Percentiles rank a stretch among this genome's conserved stretches.
phyloP scores from a whole-genome alignment of 2,113 vertebrate genomes.

The Platichthys flesus region DNA sequence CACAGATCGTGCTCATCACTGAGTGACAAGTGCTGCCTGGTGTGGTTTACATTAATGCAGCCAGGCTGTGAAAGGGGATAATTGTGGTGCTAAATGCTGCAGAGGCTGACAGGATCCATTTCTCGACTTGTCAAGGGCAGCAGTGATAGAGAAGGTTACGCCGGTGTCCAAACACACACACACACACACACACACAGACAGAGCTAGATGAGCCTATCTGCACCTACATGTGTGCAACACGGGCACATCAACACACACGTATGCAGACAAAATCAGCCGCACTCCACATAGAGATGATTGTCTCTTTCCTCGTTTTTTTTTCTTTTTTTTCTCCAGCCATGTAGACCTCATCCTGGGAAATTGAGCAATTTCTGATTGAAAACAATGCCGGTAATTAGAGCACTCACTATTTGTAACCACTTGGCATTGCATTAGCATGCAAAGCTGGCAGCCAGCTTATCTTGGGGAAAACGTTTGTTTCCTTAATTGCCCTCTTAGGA shows the following conservation, averaged over 20 bases:
- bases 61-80: constrained; percentile 79
- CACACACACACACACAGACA: neutral
- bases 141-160: constrained; percentile 63
- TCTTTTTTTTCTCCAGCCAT: constrained; percentile 72
- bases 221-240: constrained; percentile 46
- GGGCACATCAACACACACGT: constrained; percentile 29
- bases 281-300: constrained; percentile 73
- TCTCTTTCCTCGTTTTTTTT: constrained; percentile 77
- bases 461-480: constrained; percentile 90
- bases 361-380: constrained; percentile 87
- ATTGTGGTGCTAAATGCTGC: constrained; percentile 79
- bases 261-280: constrained; percentile 56
- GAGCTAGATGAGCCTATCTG: constrained; percentile 64
- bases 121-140: constrained; percentile 74
- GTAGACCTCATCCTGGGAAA: constrained; percentile 84
- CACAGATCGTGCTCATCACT: constrained; percentile 72
- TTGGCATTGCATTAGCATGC: constrained; percentile 89
- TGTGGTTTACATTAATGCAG: constrained; percentile 80
- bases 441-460: constrained; percentile 89
- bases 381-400: constrained; percentile 88
- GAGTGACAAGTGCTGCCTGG: constrained; percentile 76
- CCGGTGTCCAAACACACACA: constrained; percentile 47
- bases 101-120: constrained; percentile 73
- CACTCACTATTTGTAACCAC: constrained; percentile 87
- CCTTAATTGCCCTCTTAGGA: constrained; percentile 93